phyloP scores from a whole-genome alignment of 2,888 invertebrate genomes.

The Ernsta delagoae region DNA sequence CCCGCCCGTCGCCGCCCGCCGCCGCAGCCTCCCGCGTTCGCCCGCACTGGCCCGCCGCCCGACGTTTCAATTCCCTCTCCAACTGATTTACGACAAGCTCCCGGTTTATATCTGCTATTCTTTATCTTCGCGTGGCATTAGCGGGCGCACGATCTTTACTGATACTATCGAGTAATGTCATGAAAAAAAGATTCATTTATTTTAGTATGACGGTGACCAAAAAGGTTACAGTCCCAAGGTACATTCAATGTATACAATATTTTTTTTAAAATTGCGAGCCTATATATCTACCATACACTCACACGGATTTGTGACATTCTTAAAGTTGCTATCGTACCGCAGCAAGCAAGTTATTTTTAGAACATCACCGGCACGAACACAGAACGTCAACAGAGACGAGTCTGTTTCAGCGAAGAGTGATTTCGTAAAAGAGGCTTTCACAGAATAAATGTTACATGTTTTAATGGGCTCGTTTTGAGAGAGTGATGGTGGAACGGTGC shows the following conservation, averaged over 20 bases:
- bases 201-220: background rate
- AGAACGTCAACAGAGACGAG: slow-evolving; percentile 20
- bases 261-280: no score
- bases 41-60: slow-evolving; percentile 46
- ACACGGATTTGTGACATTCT: background rate
- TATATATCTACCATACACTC: no score
- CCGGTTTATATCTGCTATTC: slow-evolving; percentile 48
- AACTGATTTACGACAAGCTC: slow-evolving; percentile 69
- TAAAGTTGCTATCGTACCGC: background rate
- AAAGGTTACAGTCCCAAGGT: no score
- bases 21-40: slow-evolving; percentile 47
- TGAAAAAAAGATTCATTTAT: slow-evolving; percentile 9
- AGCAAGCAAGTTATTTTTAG: slow-evolving; percentile 26
- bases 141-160: slow-evolving; percentile 43
- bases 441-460: slow-evolving; percentile 22
- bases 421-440: slow-evolving; percentile 21
- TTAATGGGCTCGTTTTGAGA: slow-evolving; percentile 20
- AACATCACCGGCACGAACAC: slow-evolving; percentile 20
- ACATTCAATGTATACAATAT: no score
- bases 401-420: slow-evolving; percentile 16
- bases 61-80: slow-evolving; percentile 72
- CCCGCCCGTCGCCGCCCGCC: slow-evolving; percentile 48
- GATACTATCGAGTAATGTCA: slow-evolving; percentile 37
- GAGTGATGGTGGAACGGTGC: slow-evolving; percentile 35
- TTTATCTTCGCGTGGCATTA: slow-evolving; percentile 45